Base-by-base conservation (phyloP, 2,888 invertebrate species). In the Trilocha varians region DNA sequence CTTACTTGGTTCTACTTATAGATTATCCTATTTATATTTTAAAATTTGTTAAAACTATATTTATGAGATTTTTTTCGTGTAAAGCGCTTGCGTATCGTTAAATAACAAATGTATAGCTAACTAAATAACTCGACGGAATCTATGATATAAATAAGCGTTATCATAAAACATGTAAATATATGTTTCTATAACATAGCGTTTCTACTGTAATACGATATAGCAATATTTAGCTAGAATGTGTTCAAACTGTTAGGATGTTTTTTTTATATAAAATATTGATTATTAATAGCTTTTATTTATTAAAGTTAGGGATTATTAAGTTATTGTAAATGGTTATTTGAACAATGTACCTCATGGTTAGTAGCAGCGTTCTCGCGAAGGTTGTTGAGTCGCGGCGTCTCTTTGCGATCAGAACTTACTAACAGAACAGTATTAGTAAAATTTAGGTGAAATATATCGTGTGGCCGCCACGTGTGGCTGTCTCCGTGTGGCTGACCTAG, bases 221-320 rank as follows among this genome's bases (percentile, higher is more conserved):
- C 76, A 74, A 79, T 80, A 78, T 71, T 65, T 84, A 83, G 79
- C 74, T 85, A 83, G 82, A 79, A 80, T 78, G 82, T 80, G 83
- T 85, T 83, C 83, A 79, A 74, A 77, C 68, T 67, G 61, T 61
- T 69, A 73, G 69, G 70, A 62, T 71, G 64, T 72, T 74, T 64
- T 57, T 34, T 57, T 25, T 57, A 54, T 66, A 67, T 69, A 62
- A 64, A 25, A 61, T 70, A 69, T 63, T 64, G 70, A 68, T 60
- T 71, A 69, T 73, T 70, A 71, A 74, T 77, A 78, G 77, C n/a
- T n/a, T 78, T 83, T 79, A 78, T 78, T 78, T 64, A 71, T 63
- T 76, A 79, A 59, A 62, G 55, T 63, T 77, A 78, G 76, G 77
- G 73, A 78, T 77, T 70, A 78, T 74, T 72, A 70, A 70, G 71